A percentile compares a stretch with the other conserved stretches of the same genome.
phyloP scores from a whole-genome alignment of 2,113 vertebrate species.

The Colistium nudipinnis region DNA sequence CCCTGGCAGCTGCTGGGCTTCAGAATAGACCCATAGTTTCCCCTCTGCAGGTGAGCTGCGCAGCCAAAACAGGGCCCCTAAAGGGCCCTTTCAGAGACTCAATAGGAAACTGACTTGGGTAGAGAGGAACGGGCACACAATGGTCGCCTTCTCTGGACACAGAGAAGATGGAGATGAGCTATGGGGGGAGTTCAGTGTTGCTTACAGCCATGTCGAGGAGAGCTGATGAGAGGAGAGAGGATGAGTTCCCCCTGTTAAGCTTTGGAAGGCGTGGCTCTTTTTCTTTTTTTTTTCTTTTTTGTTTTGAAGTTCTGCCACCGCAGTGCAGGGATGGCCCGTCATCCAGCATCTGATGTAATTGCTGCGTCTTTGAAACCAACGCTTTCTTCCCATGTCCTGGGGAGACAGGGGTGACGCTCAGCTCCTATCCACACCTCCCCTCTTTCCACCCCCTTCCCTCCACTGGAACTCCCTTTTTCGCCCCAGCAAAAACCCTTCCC shows the following conservation, averaged over 20 bases:
- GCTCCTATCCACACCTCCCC: constrained; percentile 55
- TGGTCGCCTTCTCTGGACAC: constrained; percentile 82
- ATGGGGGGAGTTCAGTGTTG: constrained; percentile 74
- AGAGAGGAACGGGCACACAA: constrained; percentile 83
- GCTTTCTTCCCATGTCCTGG: constrained; percentile 70
- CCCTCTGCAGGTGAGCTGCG: constrained; percentile 88
- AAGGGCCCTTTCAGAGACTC: constrained; percentile 87
- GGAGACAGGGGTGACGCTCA: constrained; percentile 71
- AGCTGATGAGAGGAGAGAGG: constrained; percentile 70
- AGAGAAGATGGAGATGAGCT: constrained; percentile 84
- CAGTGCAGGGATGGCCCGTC: constrained; percentile 75
- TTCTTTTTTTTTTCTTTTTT: constrained; percentile 52
- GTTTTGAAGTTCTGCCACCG: constrained; percentile 52
- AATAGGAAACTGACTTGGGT: constrained; percentile 85
- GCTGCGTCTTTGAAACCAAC: constrained; percentile 78
- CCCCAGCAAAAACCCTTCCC: constrained; percentile 53
- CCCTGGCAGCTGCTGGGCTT: constrained; percentile 87
- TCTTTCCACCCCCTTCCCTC: constrained; percentile 24
- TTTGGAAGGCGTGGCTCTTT: constrained; percentile 77
- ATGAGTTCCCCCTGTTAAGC: constrained; percentile 54
- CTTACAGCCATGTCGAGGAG: constrained; percentile 75
- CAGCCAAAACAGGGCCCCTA: constrained; percentile 85
- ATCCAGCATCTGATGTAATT: constrained; percentile 78
- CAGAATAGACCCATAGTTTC: constrained; percentile 83
- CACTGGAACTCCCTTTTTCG: constrained; percentile 41